These are phyloP conservation scores for Callionymus lyra DNA, from an alignment of 2,113 vertebrate genomes.

Conservation along the genomic window DNA sequence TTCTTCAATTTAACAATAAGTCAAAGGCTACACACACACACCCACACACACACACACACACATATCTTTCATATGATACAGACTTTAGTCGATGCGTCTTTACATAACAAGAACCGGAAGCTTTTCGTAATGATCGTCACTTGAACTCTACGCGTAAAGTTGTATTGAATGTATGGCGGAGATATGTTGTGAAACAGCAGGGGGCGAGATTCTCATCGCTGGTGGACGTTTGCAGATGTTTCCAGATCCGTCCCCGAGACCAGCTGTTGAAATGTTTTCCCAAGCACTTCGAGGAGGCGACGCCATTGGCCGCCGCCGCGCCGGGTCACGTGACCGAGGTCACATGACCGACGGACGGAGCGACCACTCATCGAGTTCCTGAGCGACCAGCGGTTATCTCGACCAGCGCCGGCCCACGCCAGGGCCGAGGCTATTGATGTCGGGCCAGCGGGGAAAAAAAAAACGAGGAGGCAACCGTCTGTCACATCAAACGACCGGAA, in stretches of 20 bases:
- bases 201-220: slow-evolving; percentile 47
- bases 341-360: slow-evolving; percentile 45
- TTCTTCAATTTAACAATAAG: slow-evolving; percentile 83
- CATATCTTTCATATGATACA: too few relatives aligned
- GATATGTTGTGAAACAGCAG: slow-evolving; percentile 36
- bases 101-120: too few relatives aligned
- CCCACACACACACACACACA: slow-evolving; percentile 10
- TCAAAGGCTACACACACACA: slow-evolving; percentile 70
- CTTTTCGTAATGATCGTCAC: too few relatives aligned
- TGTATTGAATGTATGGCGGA: slow-evolving; percentile 27
- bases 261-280: slow-evolving; percentile 69
- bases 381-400: slow-evolving; percentile 32
- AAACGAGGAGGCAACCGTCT: slow-evolving; percentile 32
- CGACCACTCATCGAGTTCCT: slow-evolving; percentile 31
- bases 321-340: slow-evolving; percentile 44
- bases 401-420: slow-evolving; percentile 31
- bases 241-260: slow-evolving; percentile 44
- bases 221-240: slow-evolving; percentile 61
- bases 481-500: slow-evolving; percentile 44
- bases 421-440: slow-evolving; percentile 35
- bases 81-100: background rate
- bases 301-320: slow-evolving; percentile 44
- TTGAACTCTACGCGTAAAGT: too few relatives aligned
- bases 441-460: slow-evolving; percentile 27
- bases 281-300: slow-evolving; percentile 50